A percentile compares a stretch with the other conserved stretches of the same genome.
These are phyloP conservation scores for Staurois parvus DNA, from an alignment of 2,797 vertebrate species.

Conservation along the genomic window DNA sequence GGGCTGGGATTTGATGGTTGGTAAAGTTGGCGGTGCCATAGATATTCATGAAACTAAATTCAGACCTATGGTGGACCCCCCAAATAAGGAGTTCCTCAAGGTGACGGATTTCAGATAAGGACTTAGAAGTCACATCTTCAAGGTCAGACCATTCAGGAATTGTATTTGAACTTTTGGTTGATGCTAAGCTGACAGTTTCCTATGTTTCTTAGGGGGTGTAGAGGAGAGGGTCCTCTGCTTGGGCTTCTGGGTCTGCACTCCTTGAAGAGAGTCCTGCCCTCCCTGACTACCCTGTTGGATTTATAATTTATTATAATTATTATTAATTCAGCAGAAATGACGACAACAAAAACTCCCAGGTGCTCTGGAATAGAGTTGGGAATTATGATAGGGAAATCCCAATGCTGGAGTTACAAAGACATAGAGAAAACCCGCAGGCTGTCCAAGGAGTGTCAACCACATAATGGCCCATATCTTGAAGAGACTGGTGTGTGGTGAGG, in stretches of 20 bases:
- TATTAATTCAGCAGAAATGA: too few species aligned
- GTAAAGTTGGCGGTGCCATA: background rate
- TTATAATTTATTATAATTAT: background rate
- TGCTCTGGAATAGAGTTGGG: too few species aligned
- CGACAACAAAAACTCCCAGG: too few species aligned
- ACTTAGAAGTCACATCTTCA: background rate
- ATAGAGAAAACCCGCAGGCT: too few species aligned
- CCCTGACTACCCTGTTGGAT: background rate
- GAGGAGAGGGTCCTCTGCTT: too few species aligned
- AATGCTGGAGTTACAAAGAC: too few species aligned
- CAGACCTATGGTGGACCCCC: background rate
- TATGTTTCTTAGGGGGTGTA: background rate
- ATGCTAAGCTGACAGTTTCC: background rate
- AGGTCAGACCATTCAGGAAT: background rate
- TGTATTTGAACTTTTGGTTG: background rate
- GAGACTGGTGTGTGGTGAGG: too few species aligned
- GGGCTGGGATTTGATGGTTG: background rate
- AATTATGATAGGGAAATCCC: too few species aligned
- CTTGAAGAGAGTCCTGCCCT: background rate
- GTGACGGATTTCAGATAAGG: background rate
- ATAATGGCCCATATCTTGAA: too few species aligned
- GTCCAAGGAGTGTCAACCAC: too few species aligned
- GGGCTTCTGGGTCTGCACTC: too few species aligned
- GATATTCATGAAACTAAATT: background rate
- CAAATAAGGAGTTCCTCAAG: background rate